Base-by-base conservation (phyloP, 92 coral and sea anemone genomes). In the Zoanthus solanderi region DNA sequence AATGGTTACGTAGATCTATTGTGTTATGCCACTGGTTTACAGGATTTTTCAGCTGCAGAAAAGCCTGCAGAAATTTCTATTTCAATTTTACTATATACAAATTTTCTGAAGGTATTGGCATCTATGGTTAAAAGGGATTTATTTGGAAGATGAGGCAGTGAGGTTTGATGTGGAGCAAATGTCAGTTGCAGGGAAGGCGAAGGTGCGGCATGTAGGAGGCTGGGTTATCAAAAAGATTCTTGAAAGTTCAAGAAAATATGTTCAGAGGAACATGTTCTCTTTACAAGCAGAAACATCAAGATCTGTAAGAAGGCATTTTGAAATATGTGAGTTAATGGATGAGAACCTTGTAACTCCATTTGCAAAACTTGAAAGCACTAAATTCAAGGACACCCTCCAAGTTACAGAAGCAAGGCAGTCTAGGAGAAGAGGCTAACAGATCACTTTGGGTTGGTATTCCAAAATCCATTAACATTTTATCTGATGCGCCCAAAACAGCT, bases 161-260 rank as follows among this genome's bases (percentile, higher is more conserved):
- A 58, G 65, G 65, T 72, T 84, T 16, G 42, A 85, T 58, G 88
- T 85, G 0, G 47, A 84, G 34, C 56, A 52, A 32, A 88, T 88
- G 91, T 15, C 47, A 28, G 44, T 1, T 0, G 63, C 53, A 37
- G 91, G 83, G 15, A 52, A 60, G 66, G 65, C 87, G 0, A 88
- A 88, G 56, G 42, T 82, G 57, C 34, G 91, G 44, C 67, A 78
- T 72, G 92, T 85, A 9, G 89, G 90, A 28, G 92, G 86, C 60
- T 71, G 92, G 89, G 87, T 86, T 7, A 50, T 74, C 18, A 88
- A 83, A 52, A 88, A 82, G 46, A 80, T 83, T n/a, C 17, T 81
- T 9, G 79, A 72, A 46, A 5, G 37, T 32, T 45, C 87, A 7
- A 30, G 84, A 48, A 88, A 63, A 58, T 80, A 79, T 61, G 61